Evolutionary conservation across 2,113 vertebrate species (phyloP).

Genomic region (Cinclus cinclus): DNA sequence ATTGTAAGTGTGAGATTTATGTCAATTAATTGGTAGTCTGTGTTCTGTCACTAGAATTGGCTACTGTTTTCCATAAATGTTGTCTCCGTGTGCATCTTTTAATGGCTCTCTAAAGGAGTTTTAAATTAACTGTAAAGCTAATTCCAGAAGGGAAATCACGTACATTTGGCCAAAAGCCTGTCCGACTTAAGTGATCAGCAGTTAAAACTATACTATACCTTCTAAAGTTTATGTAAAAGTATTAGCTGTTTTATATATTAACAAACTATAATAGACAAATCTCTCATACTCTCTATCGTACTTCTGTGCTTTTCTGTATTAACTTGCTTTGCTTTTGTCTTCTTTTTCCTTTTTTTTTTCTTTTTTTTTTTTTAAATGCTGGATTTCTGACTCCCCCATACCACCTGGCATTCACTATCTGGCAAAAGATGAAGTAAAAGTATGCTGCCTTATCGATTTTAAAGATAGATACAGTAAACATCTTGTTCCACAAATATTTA

Average conservation of each 20-base stretch:
- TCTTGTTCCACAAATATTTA: constrained; percentile 74
- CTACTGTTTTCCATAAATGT: constrained; percentile 34
- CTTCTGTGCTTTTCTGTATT: constrained; percentile 44
- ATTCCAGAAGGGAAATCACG: constrained; percentile 35
- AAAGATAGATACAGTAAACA: constrained; percentile 65
- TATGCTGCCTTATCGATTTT: constrained; percentile 58
- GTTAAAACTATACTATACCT: constrained; percentile 47
- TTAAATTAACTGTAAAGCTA: constrained; percentile 54
- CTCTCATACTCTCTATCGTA: constrained; percentile 25
- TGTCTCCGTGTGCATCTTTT: constrained; percentile 21
- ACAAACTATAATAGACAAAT: constrained; percentile 52
- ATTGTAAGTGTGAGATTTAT: constrained; percentile 15
- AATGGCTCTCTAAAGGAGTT: constrained; percentile 39
- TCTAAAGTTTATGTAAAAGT: constrained; percentile 54
- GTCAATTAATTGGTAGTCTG: background rate
- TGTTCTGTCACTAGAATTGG: constrained; percentile 42
- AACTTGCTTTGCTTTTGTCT: background rate
- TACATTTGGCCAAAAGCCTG: background rate
- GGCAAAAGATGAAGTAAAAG: constrained; percentile 66
- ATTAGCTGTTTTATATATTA: constrained; percentile 46
- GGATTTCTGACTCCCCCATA: constrained; percentile 45
- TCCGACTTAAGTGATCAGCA: background rate
- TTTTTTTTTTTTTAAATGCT: background rate
- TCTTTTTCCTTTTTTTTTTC: too few relatives aligned
- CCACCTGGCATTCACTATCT: constrained; percentile 54